A percentile compares a stretch with the other conserved stretches of the same genome.
phyloP scores from a whole-genome alignment of 2,797 vertebrate species.

The Tachyglossus aculeatus region DNA sequence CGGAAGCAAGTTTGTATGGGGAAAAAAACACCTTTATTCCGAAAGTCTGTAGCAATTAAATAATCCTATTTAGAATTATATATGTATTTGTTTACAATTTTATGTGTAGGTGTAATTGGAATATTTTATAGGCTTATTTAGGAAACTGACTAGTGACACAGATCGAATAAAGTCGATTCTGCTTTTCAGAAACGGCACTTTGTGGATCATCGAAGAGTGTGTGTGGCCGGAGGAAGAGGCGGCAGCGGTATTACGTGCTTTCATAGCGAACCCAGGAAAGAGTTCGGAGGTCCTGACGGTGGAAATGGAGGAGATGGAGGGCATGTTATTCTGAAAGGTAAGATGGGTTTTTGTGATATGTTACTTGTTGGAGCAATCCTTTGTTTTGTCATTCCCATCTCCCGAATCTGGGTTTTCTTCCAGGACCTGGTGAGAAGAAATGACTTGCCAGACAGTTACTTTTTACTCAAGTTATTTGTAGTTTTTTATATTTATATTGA shows the following conservation, averaged over 20 bases:
- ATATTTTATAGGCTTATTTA: no score
- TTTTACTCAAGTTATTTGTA: background rate
- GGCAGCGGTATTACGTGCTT: slow-evolving; percentile 86
- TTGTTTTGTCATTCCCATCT: background rate
- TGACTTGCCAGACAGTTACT: accelerated
- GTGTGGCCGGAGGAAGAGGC: slow-evolving; percentile 83
- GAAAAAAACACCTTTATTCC: no score
- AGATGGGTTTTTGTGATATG: background rate
- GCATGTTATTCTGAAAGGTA: slow-evolving; percentile 78
- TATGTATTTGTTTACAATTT: no score
- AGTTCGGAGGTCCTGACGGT: slow-evolving; percentile 93
- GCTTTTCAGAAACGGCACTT: slow-evolving; percentile 84
- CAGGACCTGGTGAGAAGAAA: background rate
- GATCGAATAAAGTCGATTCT: accelerated
- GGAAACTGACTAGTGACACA: no score
- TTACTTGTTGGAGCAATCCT: accelerated
- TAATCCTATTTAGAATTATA: no score
- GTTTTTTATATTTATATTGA: background rate
- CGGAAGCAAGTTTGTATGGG: no score
- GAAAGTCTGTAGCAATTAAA: no score
- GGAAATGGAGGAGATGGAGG: slow-evolving; percentile 93
- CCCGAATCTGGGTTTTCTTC: accelerated
- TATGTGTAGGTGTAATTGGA: no score
- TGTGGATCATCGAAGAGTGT: slow-evolving; percentile 86
- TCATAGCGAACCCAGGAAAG: slow-evolving; percentile 92